Base-by-base conservation (phyloP, 2,113 vertebrate species). In the Hippopotamus amphibius region DNA sequence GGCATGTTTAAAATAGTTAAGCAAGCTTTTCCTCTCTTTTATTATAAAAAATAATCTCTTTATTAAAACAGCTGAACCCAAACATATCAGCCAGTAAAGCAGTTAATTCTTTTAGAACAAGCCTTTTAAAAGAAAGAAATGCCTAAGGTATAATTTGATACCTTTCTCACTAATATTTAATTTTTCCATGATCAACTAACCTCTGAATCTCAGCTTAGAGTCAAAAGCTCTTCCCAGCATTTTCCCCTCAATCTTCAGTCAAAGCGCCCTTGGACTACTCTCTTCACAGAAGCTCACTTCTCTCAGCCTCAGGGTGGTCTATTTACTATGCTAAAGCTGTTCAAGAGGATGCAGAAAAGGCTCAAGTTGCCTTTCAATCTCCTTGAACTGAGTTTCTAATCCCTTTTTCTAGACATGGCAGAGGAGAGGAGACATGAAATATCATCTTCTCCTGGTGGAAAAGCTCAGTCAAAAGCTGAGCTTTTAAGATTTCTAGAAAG, bases 1-100 rank as follows among this genome's bases (percentile, higher is more conserved):
- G 48, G 87, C 82, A 80, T 97, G 46, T 95, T 97, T 96, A 96
- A 97, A 97, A 93, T 93, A 88, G 96, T 90, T 97, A 93, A 97
- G 80, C 79, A 97, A 96, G 94, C 22, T 93, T 96, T 97, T 91
- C 83, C 65, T 93, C 71, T 53, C 30, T 72, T 92, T 97, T 92
- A 97, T 96, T 96, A 86, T 93, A 85, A 97, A 86, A 94, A 96
- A 94, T 94, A 96, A 95, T 94, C 93, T 96, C 66, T 95, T 97
- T 96, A 97, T 96, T 97, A 96, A 97, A 97, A 95, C 37, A 85
- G 43, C 46, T 43, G 69, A 97, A 92, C 87, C 16, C 69, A 95
- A 96, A 97, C 69, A 96, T 86, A 93, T 89, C 88, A 96, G 72
- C 77, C 68, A 93, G 63, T 80, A 97, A 97, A 90, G 61, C 81